Evolutionary conservation across 2,113 vertebrate genomes (phyloP).

Genomic region (Pseudolaguvia tuberculata): DNA sequence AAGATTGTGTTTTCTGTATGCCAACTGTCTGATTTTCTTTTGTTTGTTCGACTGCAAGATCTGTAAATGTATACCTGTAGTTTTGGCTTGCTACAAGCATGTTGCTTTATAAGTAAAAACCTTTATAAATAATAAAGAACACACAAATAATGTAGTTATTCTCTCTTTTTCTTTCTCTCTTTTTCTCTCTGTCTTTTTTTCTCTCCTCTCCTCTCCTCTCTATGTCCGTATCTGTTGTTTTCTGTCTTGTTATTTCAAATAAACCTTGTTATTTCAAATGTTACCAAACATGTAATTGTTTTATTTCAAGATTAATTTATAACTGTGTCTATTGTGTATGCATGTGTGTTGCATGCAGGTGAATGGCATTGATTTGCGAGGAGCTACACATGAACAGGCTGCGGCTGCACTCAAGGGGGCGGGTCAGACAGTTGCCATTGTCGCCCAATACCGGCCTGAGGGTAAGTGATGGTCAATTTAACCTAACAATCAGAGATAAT

Average conservation of each 20-base stretch:
- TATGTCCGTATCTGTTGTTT: no score
- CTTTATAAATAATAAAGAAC: background rate
- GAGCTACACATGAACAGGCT: slow-evolving; percentile 92
- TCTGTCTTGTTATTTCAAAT: no score
- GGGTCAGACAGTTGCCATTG: slow-evolving; percentile 90
- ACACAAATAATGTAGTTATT: background rate
- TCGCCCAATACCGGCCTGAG: slow-evolving; percentile 93
- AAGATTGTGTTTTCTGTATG: no score
- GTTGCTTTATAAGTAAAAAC: background rate
- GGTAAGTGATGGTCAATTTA: slow-evolving; percentile 70
- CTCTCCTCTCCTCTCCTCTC: no score
- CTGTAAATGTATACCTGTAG: background rate
- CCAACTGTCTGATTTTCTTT: no score
- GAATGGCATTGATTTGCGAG: slow-evolving; percentile 89
- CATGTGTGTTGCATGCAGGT: slow-evolving; percentile 67
- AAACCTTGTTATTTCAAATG: background rate
- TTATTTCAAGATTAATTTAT: background rate
- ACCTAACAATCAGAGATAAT: slow-evolving; percentile 12
- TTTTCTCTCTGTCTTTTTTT: no score
- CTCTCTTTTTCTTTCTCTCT: no score
- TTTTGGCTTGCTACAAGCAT: background rate
- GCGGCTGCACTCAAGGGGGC: slow-evolving; percentile 90
- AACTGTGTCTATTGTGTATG: background rate
- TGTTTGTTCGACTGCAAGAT: background rate
- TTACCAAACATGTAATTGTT: background rate